Evolutionary conservation across 2,888 invertebrate species (phyloP), one percentile per base, ranked within the genome.

Genomic region (Chrysopilus asiliformis): DNA sequence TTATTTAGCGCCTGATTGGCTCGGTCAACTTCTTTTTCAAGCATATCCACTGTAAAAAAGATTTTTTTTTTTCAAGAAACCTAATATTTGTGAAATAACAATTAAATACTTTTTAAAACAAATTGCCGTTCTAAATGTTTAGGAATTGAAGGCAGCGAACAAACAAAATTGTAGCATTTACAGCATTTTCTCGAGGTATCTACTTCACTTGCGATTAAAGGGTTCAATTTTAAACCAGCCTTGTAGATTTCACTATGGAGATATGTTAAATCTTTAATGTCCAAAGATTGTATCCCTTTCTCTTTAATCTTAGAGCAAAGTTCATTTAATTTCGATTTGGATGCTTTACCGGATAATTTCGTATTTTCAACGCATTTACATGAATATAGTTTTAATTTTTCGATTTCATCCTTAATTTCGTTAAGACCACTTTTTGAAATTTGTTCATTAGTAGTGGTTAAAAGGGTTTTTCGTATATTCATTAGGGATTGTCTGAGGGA

Each of bases 251-350:
- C 53, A 19, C 52, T 53, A 40, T 58, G 58, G 44, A 60, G 45
- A 40, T 54, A 59, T 1, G 47, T 47, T 12, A 60, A 44, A 16
- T 60, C 60, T 19, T 51, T 49, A 4, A 54, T 51, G 4, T 49
- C 42, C 9, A 60, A 43, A 1, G 46, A 48, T 10, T 51, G 45
- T 3, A 60, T 49, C 2, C 60, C 60, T 5, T 43, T 38, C 15
- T 58, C 57, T n/a, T 53, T 45, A 3, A 60, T 46, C 15, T 55
- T 58, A 24, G 54, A 53, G 35, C 58, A 53, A 25, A 57, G 29
- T 16, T 36, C 31, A 24, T 36, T 32, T 7, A 32, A 58, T 14
- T 51, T 38, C 10, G 56, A 45, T n/a, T n/a, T n/a, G n/a, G n/a
- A n/a, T n/a, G n/a, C n/a, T n/a, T n/a, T n/a, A n/a, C n/a, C 39